Base-by-base conservation (phyloP, 2,797 vertebrate genomes). In the Halcyon smyrnensis region DNA sequence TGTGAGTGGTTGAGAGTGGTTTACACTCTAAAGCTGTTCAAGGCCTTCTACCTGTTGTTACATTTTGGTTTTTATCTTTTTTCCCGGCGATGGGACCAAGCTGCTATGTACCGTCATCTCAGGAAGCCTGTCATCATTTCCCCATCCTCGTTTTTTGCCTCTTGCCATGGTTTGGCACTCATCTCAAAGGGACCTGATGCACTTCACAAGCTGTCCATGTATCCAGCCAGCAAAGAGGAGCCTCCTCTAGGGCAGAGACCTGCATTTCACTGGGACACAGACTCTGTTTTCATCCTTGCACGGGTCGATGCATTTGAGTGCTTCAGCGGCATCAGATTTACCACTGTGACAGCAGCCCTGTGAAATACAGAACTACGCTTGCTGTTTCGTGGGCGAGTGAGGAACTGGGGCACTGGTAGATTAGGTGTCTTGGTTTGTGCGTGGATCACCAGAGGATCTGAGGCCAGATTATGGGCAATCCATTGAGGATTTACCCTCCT, bases 101-200 rank as follows among this genome's bases (percentile, higher is more conserved):
- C 50, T 28, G 7, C 48, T 83, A 43, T 90, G 62, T 64, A 30
- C 21, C 46, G 27, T 80, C 87, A 75, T 75, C 65, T 96, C 84
- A 84, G 92, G 95, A 94, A 93, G 63, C 73, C 21, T 89, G 81
- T 97, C 78, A 83, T 93, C 71, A 45, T 96, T 95, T 95, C 81
- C 91, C 39, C 28, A 34, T 91, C 73, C 67, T 86, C 0, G 2
- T 0, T 8, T 86, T 82, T 94, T 89, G 92, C 89, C 93, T 54
- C 53, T 83, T 0, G 0, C 28, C 4, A 3, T 45, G 24, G 34
- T 90, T 91, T 95, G 91, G 88, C 93, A 51, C 67, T 87, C 24
- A 48, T 56, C 86, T 93, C 75, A 83, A 92, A 92, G 86, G 74
- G 57, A 74, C 32, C 28, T 1, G 2, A 23, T 0, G 0, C 5